Conservation (phyloP, 2,797 vertebrate species). For the Muscicapa striata region DNA sequence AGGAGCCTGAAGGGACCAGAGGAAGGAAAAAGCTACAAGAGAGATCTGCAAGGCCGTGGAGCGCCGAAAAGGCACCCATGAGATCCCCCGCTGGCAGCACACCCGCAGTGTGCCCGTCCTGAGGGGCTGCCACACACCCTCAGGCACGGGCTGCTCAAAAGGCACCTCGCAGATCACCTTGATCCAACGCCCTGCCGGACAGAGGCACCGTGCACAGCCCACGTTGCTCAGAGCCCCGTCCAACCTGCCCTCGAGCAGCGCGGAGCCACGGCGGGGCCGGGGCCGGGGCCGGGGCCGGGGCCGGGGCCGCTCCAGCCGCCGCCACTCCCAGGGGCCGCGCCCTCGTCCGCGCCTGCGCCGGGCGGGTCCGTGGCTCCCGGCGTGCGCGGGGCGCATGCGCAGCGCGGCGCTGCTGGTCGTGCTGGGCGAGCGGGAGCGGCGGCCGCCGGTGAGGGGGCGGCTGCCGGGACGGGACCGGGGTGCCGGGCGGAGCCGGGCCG, state of each 20-base stretch:
- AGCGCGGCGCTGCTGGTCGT: not conserved
- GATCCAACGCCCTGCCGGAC: not conserved
- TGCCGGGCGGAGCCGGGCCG: not conserved
- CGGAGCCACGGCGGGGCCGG: too few species aligned
- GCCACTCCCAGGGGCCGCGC: not conserved
- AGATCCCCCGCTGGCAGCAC: not conserved
- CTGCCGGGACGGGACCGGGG: too few species aligned
- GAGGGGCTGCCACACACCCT: accelerated
- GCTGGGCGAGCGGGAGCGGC: not conserved
- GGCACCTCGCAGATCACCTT: accelerated
- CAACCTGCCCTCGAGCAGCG: not conserved
- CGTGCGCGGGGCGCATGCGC: not conserved
- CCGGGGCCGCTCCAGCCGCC: not conserved
- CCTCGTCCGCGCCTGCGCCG: not conserved
- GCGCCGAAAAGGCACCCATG: accelerated
- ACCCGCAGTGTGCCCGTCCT: accelerated
- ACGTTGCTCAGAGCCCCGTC: accelerated
- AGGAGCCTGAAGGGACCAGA: not conserved
- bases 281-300: too few species aligned
- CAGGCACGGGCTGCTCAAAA: accelerated
- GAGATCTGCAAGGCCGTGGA: not conserved
- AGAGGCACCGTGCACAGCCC: too few species aligned
- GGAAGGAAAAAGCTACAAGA: not conserved
- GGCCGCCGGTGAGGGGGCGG: not conserved
- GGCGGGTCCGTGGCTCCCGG: not conserved